Conservation (phyloP, 2,113 vertebrate species). For the Tenrec ecaudatus region DNA sequence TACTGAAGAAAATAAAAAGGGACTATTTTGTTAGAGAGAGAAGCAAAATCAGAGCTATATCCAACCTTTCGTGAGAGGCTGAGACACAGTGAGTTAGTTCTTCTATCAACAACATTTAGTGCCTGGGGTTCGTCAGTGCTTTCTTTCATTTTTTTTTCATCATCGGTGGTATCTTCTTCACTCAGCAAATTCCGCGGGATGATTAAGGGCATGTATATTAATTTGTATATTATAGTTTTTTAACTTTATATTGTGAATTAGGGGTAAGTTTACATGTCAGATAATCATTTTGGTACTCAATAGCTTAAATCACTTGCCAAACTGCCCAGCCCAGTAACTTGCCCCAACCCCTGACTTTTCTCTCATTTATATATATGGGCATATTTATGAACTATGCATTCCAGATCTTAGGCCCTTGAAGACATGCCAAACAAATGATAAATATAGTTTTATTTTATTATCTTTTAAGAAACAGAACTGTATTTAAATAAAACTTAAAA, state of each 20-base stretch:
- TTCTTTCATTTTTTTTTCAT: neutral
- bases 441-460: slow-evolving; percentile 8
- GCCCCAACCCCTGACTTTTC: too few species aligned
- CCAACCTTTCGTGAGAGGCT: neutral
- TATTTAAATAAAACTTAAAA: slow-evolving; percentile 39
- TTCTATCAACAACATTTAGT: neutral
- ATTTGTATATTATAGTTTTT: too few species aligned
- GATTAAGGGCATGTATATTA: neutral
- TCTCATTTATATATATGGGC: too few species aligned
- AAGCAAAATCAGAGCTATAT: neutral
- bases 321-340: too few species aligned
- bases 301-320: too few species aligned
- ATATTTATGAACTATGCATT: neutral
- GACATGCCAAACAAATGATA: slow-evolving; percentile 4
- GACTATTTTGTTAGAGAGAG: neutral
- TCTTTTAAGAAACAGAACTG: slow-evolving; percentile 45
- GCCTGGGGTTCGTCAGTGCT: neutral
- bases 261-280: too few species aligned
- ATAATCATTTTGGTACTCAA: too few species aligned
- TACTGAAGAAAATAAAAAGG: neutral
- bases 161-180: neutral
- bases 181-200: neutral
- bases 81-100: neutral
- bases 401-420: neutral
- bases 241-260: too few species aligned